Conservation (phyloP, 2,888 invertebrate genomes). For the Oeneis ivallda region DNA sequence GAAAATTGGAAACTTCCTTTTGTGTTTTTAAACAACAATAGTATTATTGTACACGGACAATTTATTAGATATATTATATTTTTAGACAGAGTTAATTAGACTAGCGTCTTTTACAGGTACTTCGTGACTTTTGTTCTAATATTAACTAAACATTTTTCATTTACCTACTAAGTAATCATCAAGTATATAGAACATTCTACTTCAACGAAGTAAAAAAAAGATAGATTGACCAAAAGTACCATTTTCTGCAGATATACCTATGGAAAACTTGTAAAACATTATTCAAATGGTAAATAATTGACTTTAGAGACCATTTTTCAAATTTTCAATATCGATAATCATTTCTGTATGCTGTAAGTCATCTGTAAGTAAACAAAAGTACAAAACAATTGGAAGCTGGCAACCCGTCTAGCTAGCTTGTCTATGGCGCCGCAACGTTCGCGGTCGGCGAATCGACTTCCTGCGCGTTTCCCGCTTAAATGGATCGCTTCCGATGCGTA, state of each 20-base stretch:
- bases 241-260: too few relatives aligned
- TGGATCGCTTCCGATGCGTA: constrained; percentile 79
- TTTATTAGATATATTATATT: too few relatives aligned
- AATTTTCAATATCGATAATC: constrained; percentile 36
- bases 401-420: constrained; percentile 46
- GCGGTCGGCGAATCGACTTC: constrained; percentile 79
- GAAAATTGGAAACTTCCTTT: too few relatives aligned
- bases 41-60: too few relatives aligned
- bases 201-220: too few relatives aligned
- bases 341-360: constrained; percentile 22
- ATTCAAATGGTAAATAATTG: not conserved
- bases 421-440: constrained; percentile 75
- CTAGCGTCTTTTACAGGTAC: too few relatives aligned
- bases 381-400: constrained; percentile 37
- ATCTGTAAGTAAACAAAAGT: constrained; percentile 27
- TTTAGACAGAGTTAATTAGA: too few relatives aligned
- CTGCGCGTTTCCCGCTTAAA: constrained; percentile 78
- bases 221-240: not conserved
- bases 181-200: too few relatives aligned
- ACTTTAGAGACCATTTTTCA: constrained; percentile 38
- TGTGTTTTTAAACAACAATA: too few relatives aligned
- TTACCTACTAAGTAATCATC: too few relatives aligned
- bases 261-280: not conserved
- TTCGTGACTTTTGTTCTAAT: too few relatives aligned
- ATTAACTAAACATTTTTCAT: too few relatives aligned